Evolutionary conservation across 2,888 invertebrate genomes (phyloP).

Genomic region (Siphlonurus alternatus): DNA sequence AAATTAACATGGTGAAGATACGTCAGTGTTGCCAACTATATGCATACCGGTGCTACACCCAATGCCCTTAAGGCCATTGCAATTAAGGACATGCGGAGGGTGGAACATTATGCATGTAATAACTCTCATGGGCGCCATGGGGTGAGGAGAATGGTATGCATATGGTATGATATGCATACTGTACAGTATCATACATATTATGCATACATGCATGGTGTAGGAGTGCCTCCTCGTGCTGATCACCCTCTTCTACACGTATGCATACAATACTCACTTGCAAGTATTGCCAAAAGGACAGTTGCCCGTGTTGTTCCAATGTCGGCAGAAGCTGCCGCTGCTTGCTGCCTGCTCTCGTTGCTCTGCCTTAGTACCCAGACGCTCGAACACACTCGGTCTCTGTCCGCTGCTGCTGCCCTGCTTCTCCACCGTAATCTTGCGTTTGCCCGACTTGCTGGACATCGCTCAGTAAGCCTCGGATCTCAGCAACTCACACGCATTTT

Average conservation of each 20-base stretch:
- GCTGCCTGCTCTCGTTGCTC: background rate
- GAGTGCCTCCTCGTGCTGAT: too few relatives aligned
- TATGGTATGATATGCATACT: background rate
- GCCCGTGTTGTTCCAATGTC: background rate
- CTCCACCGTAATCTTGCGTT: background rate
- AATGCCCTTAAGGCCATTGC: too few relatives aligned
- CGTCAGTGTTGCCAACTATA: too few relatives aligned
- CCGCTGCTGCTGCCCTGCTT: background rate
- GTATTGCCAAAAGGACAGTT: background rate
- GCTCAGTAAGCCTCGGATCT: background rate
- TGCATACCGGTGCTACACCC: too few relatives aligned
- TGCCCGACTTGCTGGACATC: background rate
- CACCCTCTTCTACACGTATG: too few relatives aligned
- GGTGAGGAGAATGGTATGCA: too few relatives aligned
- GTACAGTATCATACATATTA: background rate
- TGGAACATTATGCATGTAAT: too few relatives aligned
- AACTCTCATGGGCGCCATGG: too few relatives aligned
- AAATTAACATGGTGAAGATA: too few relatives aligned
- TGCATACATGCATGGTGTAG: too few relatives aligned
- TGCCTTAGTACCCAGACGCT: constrained; percentile 1
- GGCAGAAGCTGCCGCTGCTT: background rate
- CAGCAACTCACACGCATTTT: background rate
- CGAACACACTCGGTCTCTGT: background rate
- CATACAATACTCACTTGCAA: background rate
- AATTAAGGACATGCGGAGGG: too few relatives aligned